Base-by-base conservation (phyloP, 2,888 invertebrate species). In the Siphonodentalium dalli region DNA sequence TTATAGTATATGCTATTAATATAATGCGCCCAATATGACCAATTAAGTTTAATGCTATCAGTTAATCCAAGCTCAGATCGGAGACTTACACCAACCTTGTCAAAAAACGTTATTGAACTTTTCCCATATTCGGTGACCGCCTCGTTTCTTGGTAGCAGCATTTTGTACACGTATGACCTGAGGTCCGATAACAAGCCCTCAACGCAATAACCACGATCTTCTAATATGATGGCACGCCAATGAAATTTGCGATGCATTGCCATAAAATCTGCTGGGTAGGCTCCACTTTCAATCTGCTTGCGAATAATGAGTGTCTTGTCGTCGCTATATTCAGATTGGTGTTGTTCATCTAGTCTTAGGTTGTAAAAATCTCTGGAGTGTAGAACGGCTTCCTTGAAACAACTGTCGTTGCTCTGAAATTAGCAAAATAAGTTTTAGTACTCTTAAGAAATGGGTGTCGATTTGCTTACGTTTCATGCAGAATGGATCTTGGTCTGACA, bases 211-310 rank as follows among this genome's bases (percentile, higher is more conserved):
- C 43, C 45, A n/a, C 58, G 63, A 34, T 74, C 75, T 43, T 74
- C 70, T 20, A 72, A 42, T 35, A 75, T 43, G 66, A 70, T 65
- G 9, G 74, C 60, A 29, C 73, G 72, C 77, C 78, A 78, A 63
- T 77, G 77, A 38, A 72, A 70, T 29, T 68, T 69, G 23, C 68
- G 64, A 45, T 76, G 72, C 67, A 77, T 75, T 9, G 69, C 63
- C 59, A 78, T 60, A 11, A 74, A 49, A 35, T 55, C 62, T 33
- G 62, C 46, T 0, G 73, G 69, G 29, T 65, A 64, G 24, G 61
- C 55, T 5, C 70, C 71, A n/a, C 46, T 21, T 3, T 39, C 40
- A 8, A 76, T 66, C 5, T 63, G 58, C 13, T 72, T 65, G 31
- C 57, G 62, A 27, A 75, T 61, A 13, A 70, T n/a, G n/a, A n/a